phyloP scores from a whole-genome alignment of 2,888 invertebrate genomes.

The Arrhopalites spinosus region DNA sequence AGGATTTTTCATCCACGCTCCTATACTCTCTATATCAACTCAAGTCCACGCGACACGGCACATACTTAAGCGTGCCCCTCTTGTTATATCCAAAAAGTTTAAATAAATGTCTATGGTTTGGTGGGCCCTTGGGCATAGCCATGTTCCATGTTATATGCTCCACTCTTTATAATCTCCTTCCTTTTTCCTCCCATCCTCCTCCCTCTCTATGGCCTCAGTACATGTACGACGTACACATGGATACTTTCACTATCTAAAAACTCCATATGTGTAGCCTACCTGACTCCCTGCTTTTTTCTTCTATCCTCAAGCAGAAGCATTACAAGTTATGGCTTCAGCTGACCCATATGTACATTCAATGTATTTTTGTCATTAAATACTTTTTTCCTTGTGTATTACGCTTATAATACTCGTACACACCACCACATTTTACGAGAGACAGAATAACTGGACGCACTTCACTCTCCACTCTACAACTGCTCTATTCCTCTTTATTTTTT shows the following conservation, averaged over 20 bases:
- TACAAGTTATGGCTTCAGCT: background rate
- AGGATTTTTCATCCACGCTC: too few species aligned
- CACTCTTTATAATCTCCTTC: constrained; percentile 17
- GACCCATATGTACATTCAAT: background rate
- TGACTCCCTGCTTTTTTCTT: too few species aligned
- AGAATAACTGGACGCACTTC: background rate
- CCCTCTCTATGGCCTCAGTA: background rate
- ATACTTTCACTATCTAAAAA: constrained; percentile 19
- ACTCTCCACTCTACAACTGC: background rate
- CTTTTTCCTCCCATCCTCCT: constrained; percentile 19
- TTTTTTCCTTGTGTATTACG: background rate
- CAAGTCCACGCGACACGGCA: constrained; percentile 51
- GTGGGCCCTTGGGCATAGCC: constrained; percentile 31
- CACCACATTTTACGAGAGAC: background rate
- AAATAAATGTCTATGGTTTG: constrained; percentile 31
- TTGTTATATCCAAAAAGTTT: too few species aligned
- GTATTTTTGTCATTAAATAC: background rate
- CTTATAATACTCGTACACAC: background rate
- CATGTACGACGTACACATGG: background rate
- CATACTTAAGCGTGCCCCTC: constrained; percentile 50
- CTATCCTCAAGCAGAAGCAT: background rate
- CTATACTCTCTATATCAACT: too few species aligned
- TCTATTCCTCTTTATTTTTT: background rate
- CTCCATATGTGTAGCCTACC: background rate
- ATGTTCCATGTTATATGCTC: constrained; percentile 20